Evolutionary conservation across 2,888 invertebrate genomes (phyloP).

Genomic region (Lithophane socia): DNA sequence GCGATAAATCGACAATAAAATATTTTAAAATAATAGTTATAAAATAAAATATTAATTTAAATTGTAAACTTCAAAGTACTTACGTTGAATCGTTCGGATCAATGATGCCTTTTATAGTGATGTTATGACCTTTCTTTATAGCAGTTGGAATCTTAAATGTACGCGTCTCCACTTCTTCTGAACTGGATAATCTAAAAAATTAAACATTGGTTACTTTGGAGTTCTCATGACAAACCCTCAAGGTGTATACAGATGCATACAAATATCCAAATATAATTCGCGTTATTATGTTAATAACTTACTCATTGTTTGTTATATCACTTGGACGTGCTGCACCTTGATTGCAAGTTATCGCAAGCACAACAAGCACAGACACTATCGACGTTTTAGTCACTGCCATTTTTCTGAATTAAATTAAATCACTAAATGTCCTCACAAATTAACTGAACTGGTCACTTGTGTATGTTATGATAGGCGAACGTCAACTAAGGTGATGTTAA

Average conservation of each 20-base stretch:
- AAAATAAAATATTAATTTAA: not conserved
- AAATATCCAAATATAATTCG: not conserved
- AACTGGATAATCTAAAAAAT: constrained; percentile 44
- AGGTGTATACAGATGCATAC: not conserved
- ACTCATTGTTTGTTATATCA: constrained; percentile 51
- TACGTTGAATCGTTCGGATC: constrained; percentile 52
- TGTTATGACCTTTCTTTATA: constrained; percentile 38
- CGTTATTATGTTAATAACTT: constrained; percentile 41
- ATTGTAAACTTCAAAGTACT: constrained; percentile 43
- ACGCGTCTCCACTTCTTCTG: constrained; percentile 20
- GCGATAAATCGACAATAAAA: not conserved
- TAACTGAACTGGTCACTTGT: constrained; percentile 56
- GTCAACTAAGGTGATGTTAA: constrained; percentile 61
- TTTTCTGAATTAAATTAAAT: constrained; percentile 49
- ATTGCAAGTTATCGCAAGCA: constrained; percentile 67
- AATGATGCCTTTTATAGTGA: constrained; percentile 62
- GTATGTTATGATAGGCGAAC: constrained; percentile 58
- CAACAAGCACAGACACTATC: constrained; percentile 62
- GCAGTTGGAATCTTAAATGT: constrained; percentile 54
- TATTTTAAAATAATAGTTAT: not conserved
- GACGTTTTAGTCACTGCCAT: constrained; percentile 62
- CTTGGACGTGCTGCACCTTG: constrained; percentile 69
- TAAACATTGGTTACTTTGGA: constrained; percentile 8
- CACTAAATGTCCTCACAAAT: constrained; percentile 51
- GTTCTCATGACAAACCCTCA: constrained; percentile 2